These are phyloP conservation scores for Antheraea pernyi DNA, from an alignment of 1,140 invertebrate genomes.

Conservation along the genomic window DNA sequence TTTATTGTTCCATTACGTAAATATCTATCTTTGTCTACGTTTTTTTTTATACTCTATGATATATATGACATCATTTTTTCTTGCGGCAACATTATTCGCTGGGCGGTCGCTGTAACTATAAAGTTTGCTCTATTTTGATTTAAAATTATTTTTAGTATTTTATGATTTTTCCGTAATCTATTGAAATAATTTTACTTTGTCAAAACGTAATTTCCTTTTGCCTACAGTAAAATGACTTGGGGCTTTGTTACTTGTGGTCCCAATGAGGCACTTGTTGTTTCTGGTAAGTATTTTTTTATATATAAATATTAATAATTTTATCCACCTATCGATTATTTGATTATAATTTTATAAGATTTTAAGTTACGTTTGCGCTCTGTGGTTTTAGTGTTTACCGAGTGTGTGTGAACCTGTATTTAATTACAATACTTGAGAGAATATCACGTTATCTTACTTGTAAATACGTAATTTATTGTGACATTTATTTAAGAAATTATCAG, in stretches of 20 bases:
- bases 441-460: background rate
- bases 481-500: background rate
- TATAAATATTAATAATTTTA: no score
- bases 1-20: no score
- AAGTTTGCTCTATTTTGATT: constrained; percentile 53
- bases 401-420: no score
- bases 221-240: constrained; percentile 84
- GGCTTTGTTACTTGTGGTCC: constrained; percentile 98
- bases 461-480: background rate
- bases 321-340: no score
- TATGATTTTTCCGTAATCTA: constrained; percentile 32
- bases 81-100: constrained; percentile 10
- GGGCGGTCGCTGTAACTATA: background rate
- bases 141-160: constrained; percentile 33
- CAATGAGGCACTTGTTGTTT: constrained; percentile 97
- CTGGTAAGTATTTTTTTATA: constrained; percentile 86
- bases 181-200: constrained; percentile 46
- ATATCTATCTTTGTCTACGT: no score
- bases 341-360: no score
- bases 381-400: no score
- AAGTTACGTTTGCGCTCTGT: no score
- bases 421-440: background rate
- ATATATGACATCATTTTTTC: background rate
- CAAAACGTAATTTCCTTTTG: constrained; percentile 30
- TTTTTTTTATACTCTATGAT: no score